Evolutionary conservation across 2,888 invertebrate species (phyloP), one percentile per base, ranked within the genome.

Genomic region (Lordiphosa andalusiaca): DNA sequence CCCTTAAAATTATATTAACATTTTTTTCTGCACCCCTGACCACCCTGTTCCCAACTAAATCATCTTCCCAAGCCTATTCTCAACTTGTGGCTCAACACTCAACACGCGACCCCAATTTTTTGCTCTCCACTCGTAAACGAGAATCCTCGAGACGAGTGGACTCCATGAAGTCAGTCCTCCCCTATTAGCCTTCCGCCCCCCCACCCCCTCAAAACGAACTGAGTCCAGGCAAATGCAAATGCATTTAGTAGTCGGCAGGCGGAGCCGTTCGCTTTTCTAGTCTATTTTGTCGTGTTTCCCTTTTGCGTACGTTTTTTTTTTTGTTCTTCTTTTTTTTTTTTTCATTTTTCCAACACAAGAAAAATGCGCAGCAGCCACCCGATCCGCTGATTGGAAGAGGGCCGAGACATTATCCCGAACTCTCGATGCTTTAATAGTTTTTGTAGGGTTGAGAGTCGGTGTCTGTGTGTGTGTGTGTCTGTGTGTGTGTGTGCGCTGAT

Each of bases 231-330:
- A 30, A 30, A 30, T 30, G 30, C 30, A 30, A 30, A 30, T 52
- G 60, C 61, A 60, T 39, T 44, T 51, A 51, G 51, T 40, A 46
- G 62, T 30, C 59, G 71, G 76, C 87, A 71, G 86, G 86, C 86
- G 86, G 86, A 84, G 87, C 86, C 83, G 83, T 9, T 49, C 68
- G 67, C 72, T 80, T 80, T 86, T 82, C 78, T 86, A 84, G 83
- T 84, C 73, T 73, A 78, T 75, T 75, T 75, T 75, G 66, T 25
- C 57, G 68, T 62, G 49, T 40, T 44, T 16, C 16, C 16, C 16
- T 16, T 16, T 38, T 50, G 37, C 21, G n/a, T 47, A 36, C 21
- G 16, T 47, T 38, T 53, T 23, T 21, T 39, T 46, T 33, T 37
- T 21, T 21, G 35, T 52, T 63, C 3, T 19, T 2, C 57, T n/a